Evolutionary conservation across 2,888 invertebrate genomes (phyloP), one percentile per base, ranked within the genome.

Genomic region (Mesorhabditis spiculigera): DNA sequence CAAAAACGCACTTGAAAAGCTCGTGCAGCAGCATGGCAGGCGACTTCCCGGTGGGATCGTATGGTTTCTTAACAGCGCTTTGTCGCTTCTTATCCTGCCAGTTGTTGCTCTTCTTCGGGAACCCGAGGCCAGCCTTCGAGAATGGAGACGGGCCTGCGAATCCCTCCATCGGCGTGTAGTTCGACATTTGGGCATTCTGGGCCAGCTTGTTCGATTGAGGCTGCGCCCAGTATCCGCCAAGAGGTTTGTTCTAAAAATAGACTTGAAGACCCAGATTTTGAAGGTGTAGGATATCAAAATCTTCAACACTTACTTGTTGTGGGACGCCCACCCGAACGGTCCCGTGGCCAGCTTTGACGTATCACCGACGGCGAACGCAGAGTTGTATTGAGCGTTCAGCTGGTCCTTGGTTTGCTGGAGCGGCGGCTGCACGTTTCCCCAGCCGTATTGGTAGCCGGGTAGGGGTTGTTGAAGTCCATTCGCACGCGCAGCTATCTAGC

Each of bases 11-110:
- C 78, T 75, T 76, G 71, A 73, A 78, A 0, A 76, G 63, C 44
- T 78, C 75, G 62, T 78, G 75, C 28, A 78, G 68, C 13, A 78
- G 28, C 75, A 74, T 75, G 4, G 78, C 76, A 5, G 78, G 78
- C 2, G 73, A 73, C 65, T 76, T 75, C 50, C 75, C 73, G 58
- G 68, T 41, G 2, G 71, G 45, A 4, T 74, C 71, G 4, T 67
- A 67, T 45, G 68, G 70, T 10, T 66, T 66, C 8, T 43, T 13
- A n/a, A 8, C 28, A 43, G 58, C 58, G 10, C 8, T 50, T n/a
- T 13, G 8, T 50, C 58, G 58, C 58, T 50, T 50, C 58, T 50
- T 50, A 10, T 50, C 58, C 58, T 10, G n/a, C 58, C 58, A 50
- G n/a, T 50, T 50, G 10, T 10, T 50, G 10, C 58, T n/a, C n/a